Base-by-base conservation (phyloP, 2,888 invertebrate genomes). In the Apomyelois bistriatella region DNA sequence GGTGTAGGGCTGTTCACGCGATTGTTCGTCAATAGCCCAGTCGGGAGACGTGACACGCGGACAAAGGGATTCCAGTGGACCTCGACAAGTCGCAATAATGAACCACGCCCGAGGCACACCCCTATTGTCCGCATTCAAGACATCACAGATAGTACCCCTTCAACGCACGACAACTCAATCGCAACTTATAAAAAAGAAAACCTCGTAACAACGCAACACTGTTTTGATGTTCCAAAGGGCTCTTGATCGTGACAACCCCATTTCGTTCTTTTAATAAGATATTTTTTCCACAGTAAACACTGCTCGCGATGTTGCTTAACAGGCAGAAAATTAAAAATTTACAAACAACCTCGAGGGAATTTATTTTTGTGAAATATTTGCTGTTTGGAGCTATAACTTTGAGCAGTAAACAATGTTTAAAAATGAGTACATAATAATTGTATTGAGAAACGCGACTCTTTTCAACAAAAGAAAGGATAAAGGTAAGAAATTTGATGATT, bases 291-390 rank as follows among this genome's bases (percentile, higher is more conserved):
- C 67, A 66, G 72, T 68, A 77, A 79, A 79, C 79, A 78, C 58
- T 79, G 79, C 70, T 75, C 64, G 68, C 71, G 76, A 81, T 76
- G 75, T 73, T 77, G 79, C 64, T 72, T 74, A 80, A 76, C 79
- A 70, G 72, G 79, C 78, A 78, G 83, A 84, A 85, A 83, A 84
- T 85, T 81, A 82, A 80, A 82, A 82, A 74, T 68, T 74, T 75
- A 70, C 73, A 75, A 79, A 74, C 72, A 73, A 71, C 62, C 76
- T 65, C 63, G 28, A 66, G 76, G 69, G 73, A 69, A 70, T 73
- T 75, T 72, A 71, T 72, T 78, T 76, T 64, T 65, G 59, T 61
- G 68, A 30, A 49, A 50, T 42, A 56, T 70, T 74, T 68, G 68
- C 68, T 66, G 61, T 70, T 70, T 59, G n/a, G 59, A 64, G 71